A percentile compares a stretch with the other conserved stretches of the same genome.
These are phyloP conservation scores for Phalloptychus januarius DNA, from an alignment of 2,797 vertebrate species.

Conservation along the genomic window DNA sequence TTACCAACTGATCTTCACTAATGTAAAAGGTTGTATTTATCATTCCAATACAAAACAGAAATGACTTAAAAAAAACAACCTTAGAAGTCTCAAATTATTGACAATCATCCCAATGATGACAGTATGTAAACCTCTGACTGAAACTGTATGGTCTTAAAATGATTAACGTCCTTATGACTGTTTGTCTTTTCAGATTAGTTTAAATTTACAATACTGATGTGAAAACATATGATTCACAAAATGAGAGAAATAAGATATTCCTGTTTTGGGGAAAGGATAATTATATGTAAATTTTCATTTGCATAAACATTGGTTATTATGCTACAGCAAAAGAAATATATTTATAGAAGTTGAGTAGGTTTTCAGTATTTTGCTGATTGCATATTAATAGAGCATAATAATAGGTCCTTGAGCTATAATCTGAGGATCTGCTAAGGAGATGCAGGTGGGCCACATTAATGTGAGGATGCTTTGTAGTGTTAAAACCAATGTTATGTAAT, in stretches of 20 bases:
- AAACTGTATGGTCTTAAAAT: constrained; percentile 22
- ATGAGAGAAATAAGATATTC: constrained; percentile 17
- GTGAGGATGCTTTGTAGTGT: constrained; percentile 25
- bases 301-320: constrained; percentile 24
- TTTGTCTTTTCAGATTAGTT: constrained; percentile 28
- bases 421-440: constrained; percentile 29
- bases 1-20: not conserved
- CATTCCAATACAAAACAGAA: not conserved
- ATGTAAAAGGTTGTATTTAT: not conserved
- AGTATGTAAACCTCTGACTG: not conserved
- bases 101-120: not conserved
- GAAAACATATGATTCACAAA: constrained; percentile 28
- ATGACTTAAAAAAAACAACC: not conserved
- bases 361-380: constrained; percentile 31
- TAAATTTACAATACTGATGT: constrained; percentile 17
- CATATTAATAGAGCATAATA: constrained; percentile 33
- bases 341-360: constrained; percentile 18
- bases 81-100: not conserved
- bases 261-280: constrained; percentile 14
- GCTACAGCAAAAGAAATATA: constrained; percentile 14
- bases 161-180: constrained; percentile 27
- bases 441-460: constrained; percentile 34
- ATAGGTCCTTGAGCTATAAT: constrained; percentile 27
- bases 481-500: constrained; percentile 30
- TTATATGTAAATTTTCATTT: constrained; percentile 21